These are phyloP conservation scores for Rynchops niger DNA, from an alignment of 2,113 vertebrate species.

Conservation along the genomic window DNA sequence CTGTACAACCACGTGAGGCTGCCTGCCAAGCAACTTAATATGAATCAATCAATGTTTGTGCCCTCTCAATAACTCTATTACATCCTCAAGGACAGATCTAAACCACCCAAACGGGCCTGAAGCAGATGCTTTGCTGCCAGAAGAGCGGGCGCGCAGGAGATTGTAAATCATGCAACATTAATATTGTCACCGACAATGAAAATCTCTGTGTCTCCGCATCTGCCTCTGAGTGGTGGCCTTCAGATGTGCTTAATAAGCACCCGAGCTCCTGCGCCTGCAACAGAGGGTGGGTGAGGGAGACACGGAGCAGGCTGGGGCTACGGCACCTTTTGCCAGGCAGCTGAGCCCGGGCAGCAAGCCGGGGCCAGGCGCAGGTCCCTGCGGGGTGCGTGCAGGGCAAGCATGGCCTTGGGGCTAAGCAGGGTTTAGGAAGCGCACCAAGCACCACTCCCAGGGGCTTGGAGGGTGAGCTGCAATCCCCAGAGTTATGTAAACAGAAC, in stretches of 20 bases:
- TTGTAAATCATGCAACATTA: constrained; percentile 75
- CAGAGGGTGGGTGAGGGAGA: rapidly evolving
- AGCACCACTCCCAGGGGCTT: rapidly evolving
- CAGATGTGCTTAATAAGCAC: constrained; percentile 65
- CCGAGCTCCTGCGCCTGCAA: background rate
- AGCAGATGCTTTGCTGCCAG: constrained; percentile 42
- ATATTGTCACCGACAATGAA: constrained; percentile 72
- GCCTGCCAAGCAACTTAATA: constrained; percentile 40
- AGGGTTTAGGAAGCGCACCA: background rate
- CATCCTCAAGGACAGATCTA: constrained; percentile 69
- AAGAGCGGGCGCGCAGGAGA: background rate
- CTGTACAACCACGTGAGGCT: background rate
- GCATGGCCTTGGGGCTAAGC: background rate
- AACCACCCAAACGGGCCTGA: constrained; percentile 46
- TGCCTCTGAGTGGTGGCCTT: constrained; percentile 69
- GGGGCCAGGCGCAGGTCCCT: background rate
- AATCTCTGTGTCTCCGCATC: constrained; percentile 70
- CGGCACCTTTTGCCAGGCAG: rapidly evolving
- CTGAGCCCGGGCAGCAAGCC: rapidly evolving
- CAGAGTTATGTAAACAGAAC: rapidly evolving
- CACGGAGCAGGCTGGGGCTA: background rate
- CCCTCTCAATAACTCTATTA: constrained; percentile 57
- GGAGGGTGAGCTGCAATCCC: background rate
- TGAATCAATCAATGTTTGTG: constrained; percentile 64
- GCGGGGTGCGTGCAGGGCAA: rapidly evolving